Base-by-base conservation (phyloP, 2,888 invertebrate species). In the Philopedon plagiatum region DNA sequence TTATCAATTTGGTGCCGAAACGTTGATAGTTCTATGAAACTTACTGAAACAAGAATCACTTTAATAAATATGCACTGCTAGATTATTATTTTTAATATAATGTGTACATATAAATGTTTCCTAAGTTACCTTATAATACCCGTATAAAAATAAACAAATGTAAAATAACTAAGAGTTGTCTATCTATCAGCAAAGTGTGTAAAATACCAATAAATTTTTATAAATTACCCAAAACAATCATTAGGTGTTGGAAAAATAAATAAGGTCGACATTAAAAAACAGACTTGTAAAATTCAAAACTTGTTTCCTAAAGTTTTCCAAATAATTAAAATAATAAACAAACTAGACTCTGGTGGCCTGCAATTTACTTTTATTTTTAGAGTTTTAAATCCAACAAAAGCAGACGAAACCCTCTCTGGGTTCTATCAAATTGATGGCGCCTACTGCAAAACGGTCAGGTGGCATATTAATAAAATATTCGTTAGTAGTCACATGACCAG, bases 191-290 rank as follows among this genome's bases (percentile, higher is more conserved):
- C 11, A 34, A 8, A 4, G 34, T 34, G 7, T n/a, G 56, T 56
- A 23, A 56, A 56, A 56, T 56, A 56, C 26, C 32, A 56, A 56
- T 56, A 56, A 56, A 56, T 56, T 56, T 29, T 26, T 29, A 56
- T 29, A 56, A 56, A 56, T 32, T 26, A 56, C 29, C 23, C 23
- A 56, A 26, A 56, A 56, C 56, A 56, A 32, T 29, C 26, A 32
- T 56, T 56, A 9, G 11, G 51, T 13, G 21, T 9, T 51, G 9
- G 23, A 51, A 51, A 51, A 23, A 51, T 34, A n/a, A 23, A 51
- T 11, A 18, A 23, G 5, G 21, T 3, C 51, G 8, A 9, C 21
- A 18, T 9, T 46, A 15, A 19, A 19, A 46, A 46, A 15, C 9
- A 9, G 9, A 21, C 15, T 5, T 18, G 46, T n/a, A n/a, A n/a